Conservation (phyloP, 1,140 invertebrate genomes). For the Caenorhabditis brenneri region DNA sequence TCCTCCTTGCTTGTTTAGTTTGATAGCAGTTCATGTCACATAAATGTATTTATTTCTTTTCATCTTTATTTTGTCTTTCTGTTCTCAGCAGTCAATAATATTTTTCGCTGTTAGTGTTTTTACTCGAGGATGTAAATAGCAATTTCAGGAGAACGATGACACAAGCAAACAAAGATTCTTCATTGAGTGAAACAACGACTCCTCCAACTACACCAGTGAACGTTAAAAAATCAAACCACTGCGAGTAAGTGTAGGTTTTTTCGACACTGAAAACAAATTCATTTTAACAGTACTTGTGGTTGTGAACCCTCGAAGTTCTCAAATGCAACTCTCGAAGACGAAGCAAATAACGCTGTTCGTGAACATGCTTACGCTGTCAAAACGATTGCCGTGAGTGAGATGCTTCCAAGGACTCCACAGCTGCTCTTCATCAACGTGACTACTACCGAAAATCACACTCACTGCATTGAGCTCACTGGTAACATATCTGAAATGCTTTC, state of each 20-base stretch:
- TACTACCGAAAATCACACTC: slow-evolving; percentile 45
- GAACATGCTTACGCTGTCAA: slow-evolving; percentile 42
- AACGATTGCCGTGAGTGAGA: slow-evolving; percentile 44
- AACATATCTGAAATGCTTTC: background rate
- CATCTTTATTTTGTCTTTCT: background rate
- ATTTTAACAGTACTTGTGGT: slow-evolving; percentile 32
- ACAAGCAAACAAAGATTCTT: background rate
- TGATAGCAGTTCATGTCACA: background rate
- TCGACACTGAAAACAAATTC: background rate
- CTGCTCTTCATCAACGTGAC: slow-evolving; percentile 52
- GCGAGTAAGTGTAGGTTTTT: background rate
- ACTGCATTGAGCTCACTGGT: slow-evolving; percentile 48
- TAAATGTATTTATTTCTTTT: background rate
- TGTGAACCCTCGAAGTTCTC: background rate
- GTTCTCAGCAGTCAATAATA: background rate
- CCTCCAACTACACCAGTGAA: slow-evolving; percentile 9
- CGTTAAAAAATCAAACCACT: background rate
- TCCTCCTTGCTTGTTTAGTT: background rate
- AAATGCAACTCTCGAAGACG: slow-evolving; percentile 41
- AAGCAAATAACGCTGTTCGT: slow-evolving; percentile 39
- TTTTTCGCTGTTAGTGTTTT: background rate
- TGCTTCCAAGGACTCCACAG: slow-evolving; percentile 49
- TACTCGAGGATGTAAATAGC: background rate
- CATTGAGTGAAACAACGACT: background rate
- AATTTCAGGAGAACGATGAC: background rate